Conservation (phyloP, 2,797 vertebrate genomes). For the Liparis tanakae region DNA sequence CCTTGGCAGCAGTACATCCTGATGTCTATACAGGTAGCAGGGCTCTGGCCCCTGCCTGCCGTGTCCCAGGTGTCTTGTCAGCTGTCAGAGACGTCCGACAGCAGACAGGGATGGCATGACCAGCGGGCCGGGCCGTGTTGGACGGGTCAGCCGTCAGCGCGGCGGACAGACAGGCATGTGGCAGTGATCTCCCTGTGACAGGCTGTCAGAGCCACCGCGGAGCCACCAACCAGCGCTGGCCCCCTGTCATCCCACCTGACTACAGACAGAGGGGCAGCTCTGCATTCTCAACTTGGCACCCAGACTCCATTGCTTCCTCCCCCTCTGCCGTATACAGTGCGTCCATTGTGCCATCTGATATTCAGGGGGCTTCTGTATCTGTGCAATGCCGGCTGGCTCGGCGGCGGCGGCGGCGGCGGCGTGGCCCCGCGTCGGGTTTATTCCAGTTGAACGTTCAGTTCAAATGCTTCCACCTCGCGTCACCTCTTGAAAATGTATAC, state of each 20-base stretch:
- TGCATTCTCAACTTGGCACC: slow-evolving; percentile 75
- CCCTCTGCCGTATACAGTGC: slow-evolving; percentile 45
- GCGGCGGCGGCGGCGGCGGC: slow-evolving; percentile 34
- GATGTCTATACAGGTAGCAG: slow-evolving; percentile 93
- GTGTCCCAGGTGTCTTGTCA: slow-evolving; percentile 93
- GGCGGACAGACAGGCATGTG: slow-evolving; percentile 83
- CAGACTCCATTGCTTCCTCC: slow-evolving; percentile 44
- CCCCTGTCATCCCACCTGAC: slow-evolving; percentile 85
- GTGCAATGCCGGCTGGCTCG: slow-evolving; percentile 32
- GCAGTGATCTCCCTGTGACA: slow-evolving; percentile 91
- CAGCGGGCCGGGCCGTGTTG: slow-evolving; percentile 85
- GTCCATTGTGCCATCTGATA: slow-evolving; percentile 47
- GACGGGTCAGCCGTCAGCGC: slow-evolving; percentile 92
- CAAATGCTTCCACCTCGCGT: slow-evolving; percentile 35
- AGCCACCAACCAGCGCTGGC: slow-evolving; percentile 73
- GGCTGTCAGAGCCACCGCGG: slow-evolving; percentile 85
- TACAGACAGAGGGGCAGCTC: slow-evolving; percentile 72
- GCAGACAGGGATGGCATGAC: slow-evolving; percentile 94
- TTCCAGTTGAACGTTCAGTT: slow-evolving; percentile 48
- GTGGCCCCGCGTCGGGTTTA: slow-evolving; percentile 34
- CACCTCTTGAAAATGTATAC: slow-evolving; percentile 34
- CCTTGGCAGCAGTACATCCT: slow-evolving; percentile 85
- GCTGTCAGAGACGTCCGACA: slow-evolving; percentile 93
- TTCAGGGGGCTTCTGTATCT: slow-evolving; percentile 52
- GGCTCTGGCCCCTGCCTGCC: slow-evolving; percentile 85